Conservation (phyloP, 2,797 vertebrate genomes). For the Poeciliopsis presidionis region DNA sequence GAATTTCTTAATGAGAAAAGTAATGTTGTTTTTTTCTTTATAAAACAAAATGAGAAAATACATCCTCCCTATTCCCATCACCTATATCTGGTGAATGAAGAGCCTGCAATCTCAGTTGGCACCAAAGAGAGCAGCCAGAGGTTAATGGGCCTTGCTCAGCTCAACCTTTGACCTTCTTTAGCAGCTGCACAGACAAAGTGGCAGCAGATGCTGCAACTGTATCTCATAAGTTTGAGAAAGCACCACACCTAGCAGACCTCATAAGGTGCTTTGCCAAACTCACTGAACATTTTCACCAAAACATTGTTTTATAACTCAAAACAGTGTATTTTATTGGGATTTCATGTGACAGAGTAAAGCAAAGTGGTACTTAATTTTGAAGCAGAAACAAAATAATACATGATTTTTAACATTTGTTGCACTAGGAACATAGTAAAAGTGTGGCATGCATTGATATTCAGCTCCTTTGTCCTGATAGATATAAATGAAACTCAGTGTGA, state of each 20-base stretch:
- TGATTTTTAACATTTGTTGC: not conserved
- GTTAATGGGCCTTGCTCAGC: slow-evolving; percentile 39
- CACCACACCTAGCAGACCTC: not conserved
- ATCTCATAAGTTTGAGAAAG: slow-evolving; percentile 1
- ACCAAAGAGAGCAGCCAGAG: slow-evolving; percentile 22
- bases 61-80: not conserved
- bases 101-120: not conserved
- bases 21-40: not conserved
- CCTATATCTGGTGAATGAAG: not conserved
- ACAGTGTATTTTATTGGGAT: not conserved
- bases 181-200: slow-evolving; percentile 44
- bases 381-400: not conserved
- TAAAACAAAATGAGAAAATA: not conserved
- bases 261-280: not conserved
- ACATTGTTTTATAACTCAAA: not conserved
- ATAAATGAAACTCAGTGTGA: not conserved
- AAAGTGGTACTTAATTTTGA: not conserved
- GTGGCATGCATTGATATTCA: not conserved
- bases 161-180: slow-evolving; percentile 47
- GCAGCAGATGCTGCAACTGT: slow-evolving; percentile 21
- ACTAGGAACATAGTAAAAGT: not conserved
- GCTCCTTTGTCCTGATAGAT: not conserved
- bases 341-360: not conserved
- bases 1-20: not conserved
- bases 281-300: not conserved